Evolutionary conservation across 2,113 vertebrate species (phyloP), one percentile per base, ranked within the genome.

Genomic region (Passerina amoena): DNA sequence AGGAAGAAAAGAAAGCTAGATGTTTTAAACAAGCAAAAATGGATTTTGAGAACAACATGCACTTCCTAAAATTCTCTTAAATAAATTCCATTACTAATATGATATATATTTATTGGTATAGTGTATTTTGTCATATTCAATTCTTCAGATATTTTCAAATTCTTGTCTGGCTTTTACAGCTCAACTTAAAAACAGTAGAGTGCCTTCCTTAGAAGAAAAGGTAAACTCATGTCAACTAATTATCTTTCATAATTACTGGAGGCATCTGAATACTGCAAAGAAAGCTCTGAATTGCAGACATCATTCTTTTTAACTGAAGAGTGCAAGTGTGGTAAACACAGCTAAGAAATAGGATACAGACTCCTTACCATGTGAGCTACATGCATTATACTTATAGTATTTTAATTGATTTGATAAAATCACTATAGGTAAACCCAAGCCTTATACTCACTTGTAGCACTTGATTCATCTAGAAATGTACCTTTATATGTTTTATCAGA

Each of bases 21-120:
- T 94, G 97, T 98, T 97, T 93, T 59, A 97, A 97, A 96, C 88
- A 96, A 48, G 82, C 82, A 96, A 97, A 96, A 96, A 91, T 63
- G 14, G 54, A 82, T 92, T 94, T 83, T 56, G 37, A 96, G 63
- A 96, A 81, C 50, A 91, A 90, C 82, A 85, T 57, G 71, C 28
- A 91, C 15, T 84, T 76, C 31, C 61, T 56, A 60, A n/a, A 78
- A 68, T 21, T 78, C 5, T 82, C n/a, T 83, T 45, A 40, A 72
- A 64, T 77, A 82, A 92, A 77, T 56, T 78, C 14, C 7, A 24
- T 33, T 9, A 68, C 42, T 71, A 70, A 51, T 17, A 7, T 45
- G 42, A 27, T 14, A 51, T 6, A 5, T 9, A 64, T 71, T 93
- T 83, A 81, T 27, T 75, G 27, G 23, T 42, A 83, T 30, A 73